A percentile compares a stretch with the other conserved stretches of the same genome.
Conservation (phyloP, 2,113 vertebrate species). For the Otolemur garnettii region DNA sequence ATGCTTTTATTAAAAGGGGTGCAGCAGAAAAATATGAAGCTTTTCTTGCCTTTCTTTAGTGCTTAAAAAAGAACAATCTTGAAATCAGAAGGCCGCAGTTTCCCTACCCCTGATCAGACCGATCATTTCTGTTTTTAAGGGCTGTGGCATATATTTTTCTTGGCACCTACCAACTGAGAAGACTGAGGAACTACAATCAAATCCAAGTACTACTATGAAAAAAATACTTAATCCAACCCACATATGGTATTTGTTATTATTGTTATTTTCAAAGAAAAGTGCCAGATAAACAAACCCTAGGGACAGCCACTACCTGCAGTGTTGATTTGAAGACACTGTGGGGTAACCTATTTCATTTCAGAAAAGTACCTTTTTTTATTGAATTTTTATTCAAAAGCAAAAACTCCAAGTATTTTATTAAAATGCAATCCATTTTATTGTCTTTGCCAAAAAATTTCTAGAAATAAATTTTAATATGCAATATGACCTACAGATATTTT, state of each 20-base stretch:
- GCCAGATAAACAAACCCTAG: constrained; percentile 33
- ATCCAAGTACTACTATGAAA: constrained; percentile 35
- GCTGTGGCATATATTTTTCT: not conserved
- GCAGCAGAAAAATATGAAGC: no score
- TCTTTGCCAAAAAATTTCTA: constrained; percentile 38
- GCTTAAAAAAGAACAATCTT: no score
- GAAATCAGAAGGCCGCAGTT: no score
- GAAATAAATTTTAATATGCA: constrained; percentile 53
- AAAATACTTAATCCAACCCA: constrained; percentile 28
- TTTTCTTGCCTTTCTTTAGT: no score
- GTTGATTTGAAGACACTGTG: not conserved
- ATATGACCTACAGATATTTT: not conserved
- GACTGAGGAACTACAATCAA: constrained; percentile 6
- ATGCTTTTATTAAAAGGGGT: no score
- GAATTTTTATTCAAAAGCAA: constrained; percentile 9
- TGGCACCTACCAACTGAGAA: not conserved
- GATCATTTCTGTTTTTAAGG: no score
- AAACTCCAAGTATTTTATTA: constrained; percentile 6
- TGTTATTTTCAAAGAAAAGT: constrained; percentile 52
- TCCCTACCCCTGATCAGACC: no score
- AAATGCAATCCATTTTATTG: not conserved
- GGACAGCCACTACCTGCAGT: not conserved
- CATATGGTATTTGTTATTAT: constrained; percentile 23
- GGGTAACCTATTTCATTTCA: not conserved
- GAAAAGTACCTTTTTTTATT: not conserved